phyloP scores from a whole-genome alignment of 2,888 invertebrate genomes.

The Acanthosepion lycidas region DNA sequence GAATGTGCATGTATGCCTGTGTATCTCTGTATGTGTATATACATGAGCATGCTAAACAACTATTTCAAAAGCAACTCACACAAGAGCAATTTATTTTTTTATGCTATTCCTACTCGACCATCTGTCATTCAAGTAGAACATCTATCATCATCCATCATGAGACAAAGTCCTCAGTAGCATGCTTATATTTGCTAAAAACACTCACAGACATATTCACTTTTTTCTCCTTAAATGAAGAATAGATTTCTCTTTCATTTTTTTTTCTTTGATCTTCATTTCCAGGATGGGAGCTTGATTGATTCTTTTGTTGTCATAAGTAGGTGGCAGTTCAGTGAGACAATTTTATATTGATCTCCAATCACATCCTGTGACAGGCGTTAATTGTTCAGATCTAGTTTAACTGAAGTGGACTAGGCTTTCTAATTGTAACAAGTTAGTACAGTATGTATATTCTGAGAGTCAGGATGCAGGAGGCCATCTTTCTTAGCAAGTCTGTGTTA shows the following conservation, averaged over 20 bases:
- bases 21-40: neutral
- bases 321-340: neutral
- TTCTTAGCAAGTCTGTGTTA: neutral
- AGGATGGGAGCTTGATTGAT: neutral
- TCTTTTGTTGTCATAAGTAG: constrained; percentile 4
- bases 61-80: neutral
- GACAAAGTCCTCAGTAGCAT: neutral
- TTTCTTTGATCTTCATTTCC: neutral
- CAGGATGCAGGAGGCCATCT: neutral
- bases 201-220: neutral
- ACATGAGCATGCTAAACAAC: neutral
- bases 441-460: neutral
- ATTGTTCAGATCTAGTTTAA: neutral
- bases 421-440: neutral
- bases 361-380: neutral
- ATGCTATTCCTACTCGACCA: too few species aligned
- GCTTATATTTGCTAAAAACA: neutral
- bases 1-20: neutral
- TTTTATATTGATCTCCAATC: neutral
- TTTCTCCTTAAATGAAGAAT: neutral
- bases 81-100: neutral
- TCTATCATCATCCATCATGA: neutral
- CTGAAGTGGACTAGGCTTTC: neutral
- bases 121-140: too few species aligned
- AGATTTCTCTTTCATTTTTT: neutral